Percentiles rank a stretch among this genome's conserved stretches.
phyloP scores from a whole-genome alignment of 2,888 invertebrate species.

The Miltochrista miniata region DNA sequence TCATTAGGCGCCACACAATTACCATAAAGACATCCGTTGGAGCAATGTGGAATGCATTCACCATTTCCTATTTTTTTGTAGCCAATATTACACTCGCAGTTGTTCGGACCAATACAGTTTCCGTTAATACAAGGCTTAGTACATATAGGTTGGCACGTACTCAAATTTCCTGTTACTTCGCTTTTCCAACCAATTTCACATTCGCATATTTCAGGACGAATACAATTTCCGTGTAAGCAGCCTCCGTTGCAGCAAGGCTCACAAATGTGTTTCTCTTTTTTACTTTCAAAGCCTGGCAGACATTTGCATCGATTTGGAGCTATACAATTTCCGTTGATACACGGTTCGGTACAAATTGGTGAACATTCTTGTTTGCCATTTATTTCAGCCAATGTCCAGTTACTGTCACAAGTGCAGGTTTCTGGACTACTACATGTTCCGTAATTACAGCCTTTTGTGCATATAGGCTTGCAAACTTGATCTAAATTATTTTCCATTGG shows the following conservation, averaged over 20 bases:
- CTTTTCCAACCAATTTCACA: conserved; percentile 8
- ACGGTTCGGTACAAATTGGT: conserved; percentile 17
- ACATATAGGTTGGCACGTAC: conserved; percentile 15
- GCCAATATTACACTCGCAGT: conserved; percentile 15
- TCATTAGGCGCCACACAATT: conserved; percentile 14
- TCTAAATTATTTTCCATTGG: not conserved
- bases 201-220: not conserved
- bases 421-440: conserved; percentile 20
- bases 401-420: conserved; percentile 12
- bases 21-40: conserved; percentile 11
- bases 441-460: conserved; percentile 8
- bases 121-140: conserved; percentile 6
- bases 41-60: conserved; percentile 14
- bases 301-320: conserved; percentile 16
- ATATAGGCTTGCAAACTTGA: conserved; percentile 10
- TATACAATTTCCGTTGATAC: conserved; percentile 9
- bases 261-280: conserved; percentile 3
- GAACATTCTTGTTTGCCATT: conserved; percentile 3
- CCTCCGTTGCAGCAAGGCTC: conserved; percentile 13
- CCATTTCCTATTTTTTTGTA: not conserved
- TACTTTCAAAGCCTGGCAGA: conserved; percentile 3
- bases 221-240: conserved; percentile 14
- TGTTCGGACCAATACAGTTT: conserved; percentile 13
- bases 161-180: not conserved
- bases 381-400: conserved; percentile 7